Base-by-base conservation (phyloP, 2,888 invertebrate species). In the Tortricodes alternella region DNA sequence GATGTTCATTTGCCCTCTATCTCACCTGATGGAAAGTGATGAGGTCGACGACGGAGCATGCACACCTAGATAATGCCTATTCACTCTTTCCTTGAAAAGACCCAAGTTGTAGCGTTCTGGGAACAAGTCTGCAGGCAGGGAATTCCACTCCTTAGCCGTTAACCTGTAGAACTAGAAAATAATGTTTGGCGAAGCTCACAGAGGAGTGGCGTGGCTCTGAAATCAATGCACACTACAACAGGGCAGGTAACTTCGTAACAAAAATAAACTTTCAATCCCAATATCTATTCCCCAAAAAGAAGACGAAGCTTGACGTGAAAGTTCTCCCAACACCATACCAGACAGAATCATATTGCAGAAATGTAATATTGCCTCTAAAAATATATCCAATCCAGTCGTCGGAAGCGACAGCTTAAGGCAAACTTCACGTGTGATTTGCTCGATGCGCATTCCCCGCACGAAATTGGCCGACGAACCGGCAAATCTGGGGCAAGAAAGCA, bases 401-500 rank as follows among this genome's bases (percentile, higher is more conserved):
- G 74, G 76, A 78, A 80, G 73, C 73, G 74, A 69, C 67, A 67
- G 68, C 75, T 83, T 77, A 76, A 72, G 74, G 77, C 74, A 66
- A 78, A 75, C 76, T 78, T 81, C 80, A 80, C 81, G 82, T 76
- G 81, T 77, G 79, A 84, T 82, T 78, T 77, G 73, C 72, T 70
- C 73, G 73, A 63, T 62, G 65, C 70, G 69, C 74, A 73, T 74
- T 77, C 68, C 74, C 71, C 61, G 74, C 76, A 80, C 73, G 79
- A 80, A 86, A 86, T 85, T 83, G 85, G 82, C 79, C 82, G 80
- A 75, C 82, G 86, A 88, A 85, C 86, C 85, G 79, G 74, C 78
- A 82, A 84, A 88, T 83, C 80, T 89, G 67, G 88, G 86, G 67
- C 87, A 86, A 77, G 82, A 82, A 80, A 79, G 63, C 73, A 80